Percentiles rank a stretch among this genome's conserved stretches.
These are phyloP conservation scores for Arctocebus calabarensis DNA, from an alignment of 2,797 vertebrate genomes.

Conservation along the genomic window DNA sequence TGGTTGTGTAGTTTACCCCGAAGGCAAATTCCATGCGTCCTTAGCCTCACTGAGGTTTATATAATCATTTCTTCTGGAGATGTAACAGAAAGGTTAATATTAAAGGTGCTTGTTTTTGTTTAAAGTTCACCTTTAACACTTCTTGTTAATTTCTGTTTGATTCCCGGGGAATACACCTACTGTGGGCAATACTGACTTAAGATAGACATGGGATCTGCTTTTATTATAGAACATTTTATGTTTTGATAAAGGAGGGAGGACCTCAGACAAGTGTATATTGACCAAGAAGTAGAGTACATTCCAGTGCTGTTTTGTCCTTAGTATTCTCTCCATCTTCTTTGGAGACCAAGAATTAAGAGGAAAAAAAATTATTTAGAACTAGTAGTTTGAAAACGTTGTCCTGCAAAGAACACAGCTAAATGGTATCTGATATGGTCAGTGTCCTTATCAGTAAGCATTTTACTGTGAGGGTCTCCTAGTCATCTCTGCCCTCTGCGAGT, in stretches of 20 bases:
- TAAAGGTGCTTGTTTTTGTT: slow-evolving; percentile 31
- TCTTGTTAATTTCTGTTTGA: slow-evolving; percentile 1
- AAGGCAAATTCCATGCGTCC: slow-evolving; percentile 15
- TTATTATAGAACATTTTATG: background rate
- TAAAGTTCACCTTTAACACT: slow-evolving; percentile 39
- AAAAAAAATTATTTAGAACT: background rate
- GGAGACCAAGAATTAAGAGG: slow-evolving; percentile 14
- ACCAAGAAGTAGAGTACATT: background rate
- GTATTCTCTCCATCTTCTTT: background rate
- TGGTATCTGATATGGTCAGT: background rate
- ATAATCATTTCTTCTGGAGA: slow-evolving; percentile 30
- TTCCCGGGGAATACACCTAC: background rate
- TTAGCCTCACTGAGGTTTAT: background rate
- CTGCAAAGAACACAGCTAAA: background rate
- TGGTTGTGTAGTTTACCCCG: background rate
- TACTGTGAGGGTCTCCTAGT: background rate
- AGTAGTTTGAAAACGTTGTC: background rate
- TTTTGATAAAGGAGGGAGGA: background rate
- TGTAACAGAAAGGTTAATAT: slow-evolving; percentile 50
- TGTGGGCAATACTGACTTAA: background rate
- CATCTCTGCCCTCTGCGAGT: background rate
- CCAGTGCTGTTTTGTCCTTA: background rate
- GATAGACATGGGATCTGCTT: background rate
- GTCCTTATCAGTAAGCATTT: background rate
- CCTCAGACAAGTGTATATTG: background rate